phyloP scores from a whole-genome alignment of 2,888 invertebrate species.

The Cecidostiba fungosa region DNA sequence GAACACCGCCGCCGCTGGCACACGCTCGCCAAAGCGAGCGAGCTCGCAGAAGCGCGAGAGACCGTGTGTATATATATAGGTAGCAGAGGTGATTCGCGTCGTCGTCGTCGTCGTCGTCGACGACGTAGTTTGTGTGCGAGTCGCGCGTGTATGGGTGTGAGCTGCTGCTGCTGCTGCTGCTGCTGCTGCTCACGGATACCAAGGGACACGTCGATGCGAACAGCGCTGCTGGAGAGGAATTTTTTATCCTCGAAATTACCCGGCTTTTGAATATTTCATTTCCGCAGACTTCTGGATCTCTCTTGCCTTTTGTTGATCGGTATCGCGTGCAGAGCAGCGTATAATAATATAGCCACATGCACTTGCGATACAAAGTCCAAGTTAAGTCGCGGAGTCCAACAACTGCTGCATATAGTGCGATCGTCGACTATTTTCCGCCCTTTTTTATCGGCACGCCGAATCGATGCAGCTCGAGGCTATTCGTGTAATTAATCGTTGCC shows the following conservation, averaged over 20 bases:
- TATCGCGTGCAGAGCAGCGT: background rate
- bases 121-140: background rate
- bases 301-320: background rate
- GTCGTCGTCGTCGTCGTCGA: background rate
- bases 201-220: background rate
- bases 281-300: background rate
- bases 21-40: slow-evolving; percentile 1
- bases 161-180: too few relatives aligned
- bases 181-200: background rate
- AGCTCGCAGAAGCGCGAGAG: slow-evolving; percentile 13
- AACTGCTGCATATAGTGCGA: too few relatives aligned
- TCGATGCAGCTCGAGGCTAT: background rate
- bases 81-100: background rate
- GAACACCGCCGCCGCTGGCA: slow-evolving; percentile 49
- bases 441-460: too few relatives aligned
- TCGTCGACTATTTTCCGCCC: background rate
- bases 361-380: too few relatives aligned
- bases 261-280: slow-evolving; percentile 54
- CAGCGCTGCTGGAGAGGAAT: slow-evolving; percentile 20
- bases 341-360: too few relatives aligned
- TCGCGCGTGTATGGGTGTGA: too few relatives aligned
- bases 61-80: background rate
- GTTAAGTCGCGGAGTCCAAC: too few relatives aligned
- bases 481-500: background rate
- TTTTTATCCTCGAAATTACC: slow-evolving; percentile 48